Evolutionary conservation across 2,797 vertebrate species (phyloP).

Genomic region (Craterocephalus amniculus): DNA sequence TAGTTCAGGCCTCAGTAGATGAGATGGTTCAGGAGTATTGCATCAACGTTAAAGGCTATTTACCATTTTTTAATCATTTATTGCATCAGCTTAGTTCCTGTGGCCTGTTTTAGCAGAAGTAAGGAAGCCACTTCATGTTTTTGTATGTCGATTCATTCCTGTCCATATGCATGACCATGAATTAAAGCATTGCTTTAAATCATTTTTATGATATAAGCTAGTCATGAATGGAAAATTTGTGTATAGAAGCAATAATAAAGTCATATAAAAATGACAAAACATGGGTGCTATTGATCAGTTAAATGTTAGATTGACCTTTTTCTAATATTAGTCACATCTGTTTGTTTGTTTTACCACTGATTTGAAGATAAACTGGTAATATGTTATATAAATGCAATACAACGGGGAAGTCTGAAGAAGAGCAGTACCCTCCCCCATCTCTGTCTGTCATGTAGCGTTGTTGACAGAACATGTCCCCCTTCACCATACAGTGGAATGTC

Average conservation of each 20-base stretch:
- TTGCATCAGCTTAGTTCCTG: background rate
- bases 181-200: background rate
- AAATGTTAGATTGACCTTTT: background rate
- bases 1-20: background rate
- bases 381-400: conserved; percentile 26
- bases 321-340: conserved; percentile 7
- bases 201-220: background rate
- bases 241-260: background rate
- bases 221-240: background rate
- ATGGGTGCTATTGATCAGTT: background rate
- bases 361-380: conserved; percentile 17
- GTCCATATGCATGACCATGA: background rate
- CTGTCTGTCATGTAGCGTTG: conserved; percentile 56
- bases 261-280: background rate
- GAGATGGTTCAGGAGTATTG: background rate
- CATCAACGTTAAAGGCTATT: background rate
- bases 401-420: conserved; percentile 26
- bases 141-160: background rate
- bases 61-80: background rate
- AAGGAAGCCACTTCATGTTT: background rate
- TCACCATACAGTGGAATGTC: conserved; percentile 76
- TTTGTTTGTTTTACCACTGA: conserved; percentile 5
- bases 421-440: conserved; percentile 31
- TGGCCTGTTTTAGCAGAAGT: background rate
- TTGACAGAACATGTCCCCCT: conserved; percentile 64